phyloP scores from a whole-genome alignment of 2,113 vertebrate species.

The Anolis sagrei region DNA sequence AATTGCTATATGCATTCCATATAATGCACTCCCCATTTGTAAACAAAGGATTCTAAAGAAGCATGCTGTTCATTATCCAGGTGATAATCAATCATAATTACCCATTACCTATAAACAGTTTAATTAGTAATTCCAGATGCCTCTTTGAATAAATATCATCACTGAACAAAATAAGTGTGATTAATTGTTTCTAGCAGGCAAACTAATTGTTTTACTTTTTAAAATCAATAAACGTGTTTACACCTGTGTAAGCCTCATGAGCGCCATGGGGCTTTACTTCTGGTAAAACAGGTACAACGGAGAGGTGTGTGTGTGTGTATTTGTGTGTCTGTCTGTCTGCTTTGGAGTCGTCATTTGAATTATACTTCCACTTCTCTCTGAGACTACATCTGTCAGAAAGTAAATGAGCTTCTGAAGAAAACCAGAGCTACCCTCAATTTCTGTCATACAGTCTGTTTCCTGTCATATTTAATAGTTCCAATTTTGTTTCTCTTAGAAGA shows the following conservation, averaged over 20 bases:
- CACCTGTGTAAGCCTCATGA: neutral
- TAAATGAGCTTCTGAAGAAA: conserved; percentile 1
- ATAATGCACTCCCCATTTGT: too few species aligned
- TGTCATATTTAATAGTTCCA: conserved; percentile 13
- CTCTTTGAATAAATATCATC: too few species aligned
- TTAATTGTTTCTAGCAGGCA: too few species aligned
- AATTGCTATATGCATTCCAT: too few species aligned
- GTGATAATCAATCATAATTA: too few species aligned
- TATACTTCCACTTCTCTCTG: neutral
- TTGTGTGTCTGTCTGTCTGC: neutral
- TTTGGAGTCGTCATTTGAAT: conserved; percentile 1
- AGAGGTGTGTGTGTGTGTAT: too few species aligned
- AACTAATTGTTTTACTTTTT: too few species aligned
- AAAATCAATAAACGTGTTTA: neutral
- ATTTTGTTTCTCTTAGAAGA: conserved; percentile 3
- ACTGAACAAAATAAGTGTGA: too few species aligned
- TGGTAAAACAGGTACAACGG: neutral
- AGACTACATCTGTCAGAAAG: conserved; percentile 1
- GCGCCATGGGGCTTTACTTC: neutral
- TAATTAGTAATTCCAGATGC: too few species aligned
- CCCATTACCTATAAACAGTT: too few species aligned
- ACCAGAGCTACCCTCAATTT: neutral
- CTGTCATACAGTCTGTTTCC: neutral
- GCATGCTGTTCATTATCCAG: too few species aligned
- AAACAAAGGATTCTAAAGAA: too few species aligned